These are phyloP conservation scores for Alsophila aescularia DNA, from an alignment of 2,888 invertebrate genomes.

Conservation along the genomic window DNA sequence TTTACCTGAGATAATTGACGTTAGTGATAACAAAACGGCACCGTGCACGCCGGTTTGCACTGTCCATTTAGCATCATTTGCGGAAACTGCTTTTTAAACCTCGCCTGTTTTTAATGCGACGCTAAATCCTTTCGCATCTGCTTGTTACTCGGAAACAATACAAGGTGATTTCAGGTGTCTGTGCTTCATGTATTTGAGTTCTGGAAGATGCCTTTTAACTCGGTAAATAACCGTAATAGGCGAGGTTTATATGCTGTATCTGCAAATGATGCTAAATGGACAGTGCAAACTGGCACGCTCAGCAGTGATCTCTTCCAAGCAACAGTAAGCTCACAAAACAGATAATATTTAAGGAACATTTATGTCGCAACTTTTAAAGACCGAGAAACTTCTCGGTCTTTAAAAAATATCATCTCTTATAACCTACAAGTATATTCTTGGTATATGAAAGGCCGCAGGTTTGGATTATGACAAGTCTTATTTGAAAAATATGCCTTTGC, in stretches of 20 bases:
- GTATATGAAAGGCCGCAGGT: no score
- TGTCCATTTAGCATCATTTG: conserved; percentile 78
- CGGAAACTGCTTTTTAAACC: conserved; percentile 73
- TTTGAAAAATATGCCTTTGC: no score
- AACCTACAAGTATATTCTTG: no score
- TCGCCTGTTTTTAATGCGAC: conserved; percentile 77
- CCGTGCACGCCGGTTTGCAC: conserved; percentile 54
- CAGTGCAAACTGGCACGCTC: conserved; percentile 55
- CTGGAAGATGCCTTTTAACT: not conserved
- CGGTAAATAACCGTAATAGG: conserved; percentile 54
- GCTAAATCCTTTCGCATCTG: conserved; percentile 70
- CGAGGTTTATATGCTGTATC: conserved; percentile 74
- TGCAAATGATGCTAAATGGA: conserved; percentile 79
- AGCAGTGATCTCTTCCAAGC: no score
- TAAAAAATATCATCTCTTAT: no score
- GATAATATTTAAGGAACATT: no score
- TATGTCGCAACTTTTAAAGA: no score
- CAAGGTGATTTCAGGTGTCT: conserved; percentile 59
- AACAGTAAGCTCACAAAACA: no score
- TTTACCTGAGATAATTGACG: no score
- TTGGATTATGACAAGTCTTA: no score
- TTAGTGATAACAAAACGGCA: not conserved
- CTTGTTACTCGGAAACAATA: conserved; percentile 73
- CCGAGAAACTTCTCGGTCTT: no score
- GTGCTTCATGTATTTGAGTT: conserved; percentile 31